phyloP scores from a whole-genome alignment of 2,888 invertebrate species.

The Magallana nippona region DNA sequence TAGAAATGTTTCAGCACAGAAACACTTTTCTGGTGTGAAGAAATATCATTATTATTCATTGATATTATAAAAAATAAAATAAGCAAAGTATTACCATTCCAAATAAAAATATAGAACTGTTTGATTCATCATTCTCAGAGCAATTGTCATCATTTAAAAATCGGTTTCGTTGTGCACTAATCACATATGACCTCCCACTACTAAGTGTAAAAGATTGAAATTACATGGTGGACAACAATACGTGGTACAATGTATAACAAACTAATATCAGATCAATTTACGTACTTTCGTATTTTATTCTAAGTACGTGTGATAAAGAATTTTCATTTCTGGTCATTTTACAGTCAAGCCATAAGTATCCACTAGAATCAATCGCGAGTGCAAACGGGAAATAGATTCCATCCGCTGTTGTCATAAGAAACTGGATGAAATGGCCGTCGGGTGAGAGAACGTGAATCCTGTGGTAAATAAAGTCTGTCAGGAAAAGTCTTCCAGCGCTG shows the following conservation, averaged over 20 bases:
- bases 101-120: no score
- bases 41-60: no score
- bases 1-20: no score
- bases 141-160: no score
- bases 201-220: no score
- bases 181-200: no score
- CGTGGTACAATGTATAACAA: background rate
- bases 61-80: no score
- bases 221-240: background rate
- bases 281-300: constrained; percentile 26
- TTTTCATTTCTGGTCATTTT: constrained; percentile 28
- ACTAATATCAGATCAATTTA: background rate
- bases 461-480: constrained; percentile 36
- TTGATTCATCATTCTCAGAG: no score
- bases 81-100: no score
- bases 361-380: background rate
- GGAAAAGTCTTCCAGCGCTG: constrained; percentile 13
- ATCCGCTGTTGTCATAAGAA: constrained; percentile 19
- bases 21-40: no score
- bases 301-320: constrained; percentile 22
- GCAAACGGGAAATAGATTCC: constrained; percentile 40
- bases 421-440: constrained; percentile 39
- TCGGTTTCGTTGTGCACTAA: no score
- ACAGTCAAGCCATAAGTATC: constrained; percentile 35
- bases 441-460: constrained; percentile 38